Evolutionary conservation across 2,888 invertebrate species (phyloP).

Genomic region (Rotaria sp.): DNA sequence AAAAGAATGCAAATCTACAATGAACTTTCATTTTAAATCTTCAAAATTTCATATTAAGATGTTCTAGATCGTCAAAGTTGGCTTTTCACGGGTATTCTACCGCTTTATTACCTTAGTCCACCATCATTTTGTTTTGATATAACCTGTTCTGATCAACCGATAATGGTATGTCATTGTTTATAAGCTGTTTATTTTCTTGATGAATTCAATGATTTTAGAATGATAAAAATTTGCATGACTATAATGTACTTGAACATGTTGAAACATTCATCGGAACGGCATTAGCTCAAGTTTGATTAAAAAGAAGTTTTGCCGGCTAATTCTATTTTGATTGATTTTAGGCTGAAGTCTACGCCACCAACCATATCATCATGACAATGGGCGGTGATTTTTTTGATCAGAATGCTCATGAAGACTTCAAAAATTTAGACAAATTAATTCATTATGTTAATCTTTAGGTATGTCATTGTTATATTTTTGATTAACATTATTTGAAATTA

Average conservation of each 20-base stretch:
- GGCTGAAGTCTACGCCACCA: conserved; percentile 59
- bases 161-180: conserved; percentile 55
- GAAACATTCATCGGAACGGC: conserved; percentile 47
- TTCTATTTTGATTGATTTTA: conserved; percentile 51
- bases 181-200: background rate
- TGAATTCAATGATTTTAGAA: conserved; percentile 57
- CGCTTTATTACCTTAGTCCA: conserved; percentile 74
- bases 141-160: conserved; percentile 69
- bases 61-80: conserved; percentile 40
- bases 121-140: conserved; percentile 85
- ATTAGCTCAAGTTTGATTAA: conserved; percentile 36
- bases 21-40: background rate
- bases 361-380: conserved; percentile 75
- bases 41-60: background rate
- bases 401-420: conserved; percentile 71
- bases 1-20: background rate
- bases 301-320: background rate
- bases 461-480: background rate
- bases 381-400: conserved; percentile 83
- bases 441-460: conserved; percentile 61
- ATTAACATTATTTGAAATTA: background rate
- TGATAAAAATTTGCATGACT: conserved; percentile 69
- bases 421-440: conserved; percentile 77
- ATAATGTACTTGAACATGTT: conserved; percentile 72
- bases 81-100: conserved; percentile 71